A percentile compares a stretch with the other conserved stretches of the same genome.
Conservation (phyloP, 2,113 vertebrate genomes). For the Anolis carolinensis region DNA sequence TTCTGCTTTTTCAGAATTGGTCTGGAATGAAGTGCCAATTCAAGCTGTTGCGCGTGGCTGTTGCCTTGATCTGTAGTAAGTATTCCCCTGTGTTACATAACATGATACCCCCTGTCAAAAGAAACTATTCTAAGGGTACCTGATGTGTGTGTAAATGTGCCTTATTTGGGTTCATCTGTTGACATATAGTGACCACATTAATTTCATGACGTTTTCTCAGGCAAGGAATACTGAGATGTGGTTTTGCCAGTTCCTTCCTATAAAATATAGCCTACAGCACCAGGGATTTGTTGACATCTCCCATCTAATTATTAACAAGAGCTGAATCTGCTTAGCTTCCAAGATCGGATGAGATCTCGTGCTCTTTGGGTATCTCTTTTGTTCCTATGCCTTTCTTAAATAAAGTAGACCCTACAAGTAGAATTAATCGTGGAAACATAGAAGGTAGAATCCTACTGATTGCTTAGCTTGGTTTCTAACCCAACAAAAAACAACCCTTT, state of each 20-base stretch:
- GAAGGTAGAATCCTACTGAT: constrained; percentile 35
- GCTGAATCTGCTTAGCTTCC: too few species aligned
- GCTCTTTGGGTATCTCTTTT: background rate
- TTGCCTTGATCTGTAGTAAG: constrained; percentile 98
- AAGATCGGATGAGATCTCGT: too few species aligned
- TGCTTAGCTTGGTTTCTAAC: background rate
- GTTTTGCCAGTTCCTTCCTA: too few species aligned
- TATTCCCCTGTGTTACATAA: constrained; percentile 47
- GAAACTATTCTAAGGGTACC: constrained; percentile 1
- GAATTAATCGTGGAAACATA: constrained; percentile 28
- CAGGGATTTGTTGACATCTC: too few species aligned
- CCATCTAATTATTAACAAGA: too few species aligned
- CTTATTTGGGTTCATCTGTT: too few species aligned
- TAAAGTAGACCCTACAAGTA: constrained; percentile 38
- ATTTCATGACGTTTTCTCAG: too few species aligned
- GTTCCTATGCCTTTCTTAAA: constrained; percentile 45
- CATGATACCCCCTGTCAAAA: background rate
- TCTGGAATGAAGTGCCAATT: constrained; percentile 99
- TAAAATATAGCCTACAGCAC: too few species aligned
- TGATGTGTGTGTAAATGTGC: background rate
- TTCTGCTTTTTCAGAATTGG: constrained; percentile 87
- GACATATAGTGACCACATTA: too few species aligned
- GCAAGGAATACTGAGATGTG: too few species aligned
- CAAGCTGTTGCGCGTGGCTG: constrained; percentile 95
- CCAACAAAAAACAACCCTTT: background rate